Conservation (phyloP, 2,113 vertebrate species). For the Panthera tigris region DNA sequence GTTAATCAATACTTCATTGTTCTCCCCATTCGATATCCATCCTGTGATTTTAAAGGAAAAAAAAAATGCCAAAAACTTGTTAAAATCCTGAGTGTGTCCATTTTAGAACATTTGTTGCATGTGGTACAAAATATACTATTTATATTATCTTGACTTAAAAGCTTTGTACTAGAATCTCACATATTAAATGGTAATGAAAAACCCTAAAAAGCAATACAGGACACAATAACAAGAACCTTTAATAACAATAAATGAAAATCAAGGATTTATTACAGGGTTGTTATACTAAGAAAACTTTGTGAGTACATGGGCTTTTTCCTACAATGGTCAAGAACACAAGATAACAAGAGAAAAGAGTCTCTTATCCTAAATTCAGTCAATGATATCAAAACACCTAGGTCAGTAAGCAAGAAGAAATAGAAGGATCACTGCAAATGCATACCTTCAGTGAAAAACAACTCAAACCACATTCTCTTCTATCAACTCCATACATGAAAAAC, state of each 20-base stretch:
- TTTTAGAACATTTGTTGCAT: neutral
- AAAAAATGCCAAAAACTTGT: neutral
- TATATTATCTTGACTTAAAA: neutral
- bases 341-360: neutral
- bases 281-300: neutral
- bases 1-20: neutral
- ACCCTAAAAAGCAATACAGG: neutral
- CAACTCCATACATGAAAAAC: neutral
- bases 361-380: conserved; percentile 32
- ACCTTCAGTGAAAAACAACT: neutral
- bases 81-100: neutral
- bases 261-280: neutral
- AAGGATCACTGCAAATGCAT: neutral
- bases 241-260: neutral
- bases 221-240: neutral
- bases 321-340: neutral
- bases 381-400: neutral
- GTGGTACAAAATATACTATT: neutral
- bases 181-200: neutral
- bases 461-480: neutral
- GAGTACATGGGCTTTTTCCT: neutral
- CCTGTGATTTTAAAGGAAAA: neutral
- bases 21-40: neutral
- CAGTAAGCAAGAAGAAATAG: neutral
- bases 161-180: neutral